Evolutionary conservation across 2,888 invertebrate genomes (phyloP), one percentile per base, ranked within the genome.

Genomic region (Papilio demoleus): DNA sequence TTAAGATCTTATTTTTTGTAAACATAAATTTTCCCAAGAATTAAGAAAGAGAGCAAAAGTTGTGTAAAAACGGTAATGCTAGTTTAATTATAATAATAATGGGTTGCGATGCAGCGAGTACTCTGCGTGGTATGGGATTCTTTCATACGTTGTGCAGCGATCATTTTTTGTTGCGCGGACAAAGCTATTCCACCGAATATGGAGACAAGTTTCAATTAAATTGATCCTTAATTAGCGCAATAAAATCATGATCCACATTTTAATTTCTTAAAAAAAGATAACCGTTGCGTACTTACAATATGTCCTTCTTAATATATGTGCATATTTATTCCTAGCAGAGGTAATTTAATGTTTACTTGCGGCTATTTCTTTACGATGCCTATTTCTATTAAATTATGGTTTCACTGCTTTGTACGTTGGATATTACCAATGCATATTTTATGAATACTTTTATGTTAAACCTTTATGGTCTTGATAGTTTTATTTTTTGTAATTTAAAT

Each of bases 201-300:
- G 88, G 87, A 76, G 77, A 74, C 76, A 73, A 79, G 80, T 79
- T 79, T 85, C 86, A 86, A 72, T 85, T 89, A 88, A 88, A 90
- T 90, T 88, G 87, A 82, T 77, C 83, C 81, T 79, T 87, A 87
- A 87, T 87, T 85, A 84, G 82, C 81, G 80, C 81, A 85, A 82
- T 85, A 86, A 86, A 87, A 87, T 85, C 82, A 82, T 85, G 83
- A 84, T 83, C 81, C 78, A 82, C 75, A 75, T 85, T 85, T 85
- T 82, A 85, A 86, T 82, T 82, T 80, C 73, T 74, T 76, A 76
- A 72, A 78, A 79, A 77, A 80, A 80, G 77, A 77, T 74, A 76
- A 71, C 73, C 70, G 71, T 72, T 75, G 71, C 69, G 73, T 73
- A 74, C 71, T 71, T 74, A 70, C 72, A 71, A 72, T 73, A 74